These are phyloP conservation scores for Drosophila niveifrons DNA, from an alignment of 2,888 invertebrate species.

Conservation along the genomic window DNA sequence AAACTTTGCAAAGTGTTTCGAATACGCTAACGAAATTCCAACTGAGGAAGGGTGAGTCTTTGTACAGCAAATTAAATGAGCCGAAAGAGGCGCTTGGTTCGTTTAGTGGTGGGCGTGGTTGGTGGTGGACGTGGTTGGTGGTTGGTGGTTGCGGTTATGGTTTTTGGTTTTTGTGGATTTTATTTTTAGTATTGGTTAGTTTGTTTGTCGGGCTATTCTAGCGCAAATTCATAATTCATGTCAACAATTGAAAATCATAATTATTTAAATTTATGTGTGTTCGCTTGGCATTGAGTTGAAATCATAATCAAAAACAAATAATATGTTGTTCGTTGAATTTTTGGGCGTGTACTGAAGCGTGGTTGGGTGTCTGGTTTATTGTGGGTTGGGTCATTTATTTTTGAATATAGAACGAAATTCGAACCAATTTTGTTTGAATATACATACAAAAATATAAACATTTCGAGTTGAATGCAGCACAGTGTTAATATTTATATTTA, in stretches of 20 bases:
- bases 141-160: conserved; percentile 19
- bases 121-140: conserved; percentile 35
- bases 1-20: conserved; percentile 63
- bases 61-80: conserved; percentile 77
- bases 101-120: conserved; percentile 43
- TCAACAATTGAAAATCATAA: conserved; percentile 8
- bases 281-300: conserved; percentile 24
- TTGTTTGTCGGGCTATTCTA: conserved; percentile 30
- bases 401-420: conserved; percentile 84
- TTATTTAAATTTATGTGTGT: conserved; percentile 21
- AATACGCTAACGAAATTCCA: conserved; percentile 51
- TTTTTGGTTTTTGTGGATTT: conserved; percentile 28
- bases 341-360: conserved; percentile 46
- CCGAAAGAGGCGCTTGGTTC: conserved; percentile 56
- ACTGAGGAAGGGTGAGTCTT: conserved; percentile 46
- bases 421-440: conserved; percentile 69
- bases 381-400: conserved; percentile 50
- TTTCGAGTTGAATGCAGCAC: conserved; percentile 69
- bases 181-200: conserved; percentile 49
- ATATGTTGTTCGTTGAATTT: conserved; percentile 24
- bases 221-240: conserved; percentile 33
- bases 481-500: conserved; percentile 39
- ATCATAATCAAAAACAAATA: conserved; percentile 19
- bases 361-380: conserved; percentile 47
- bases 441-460: conserved; percentile 65